Base-by-base conservation (phyloP, 2,888 invertebrate genomes). In the Tromatobia lineatoria region DNA sequence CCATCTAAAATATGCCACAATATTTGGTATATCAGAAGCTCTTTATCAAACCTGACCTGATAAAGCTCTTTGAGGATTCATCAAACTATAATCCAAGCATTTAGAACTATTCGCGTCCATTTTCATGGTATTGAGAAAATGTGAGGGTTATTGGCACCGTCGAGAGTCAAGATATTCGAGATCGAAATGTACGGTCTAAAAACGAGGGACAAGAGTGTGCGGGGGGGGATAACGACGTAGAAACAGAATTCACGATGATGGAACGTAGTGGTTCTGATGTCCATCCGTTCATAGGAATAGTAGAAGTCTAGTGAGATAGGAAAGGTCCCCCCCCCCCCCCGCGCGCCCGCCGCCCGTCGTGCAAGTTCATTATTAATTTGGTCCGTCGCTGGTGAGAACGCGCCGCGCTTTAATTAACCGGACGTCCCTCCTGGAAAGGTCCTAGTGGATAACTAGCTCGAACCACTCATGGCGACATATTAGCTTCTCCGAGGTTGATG, bases 311-410 rank as follows among this genome's bases (percentile, higher is more conserved):
- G 23, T n/a, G 38, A 7, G 66, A 64, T 20, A 42, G 20, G 34
- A 15, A 38, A 38, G 15, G 6, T 23, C 10, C 20, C 52, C n/a
- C n/a, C n/a, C n/a, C n/a, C n/a, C n/a, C n/a, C n/a, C n/a, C n/a
- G n/a, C n/a, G n/a, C n/a, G n/a, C n/a, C n/a, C n/a, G n/a, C n/a
- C 13, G 15, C 25, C 29, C 64, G 70, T 52, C n/a, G 64, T 45
- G 29, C 52, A 57, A 47, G 42, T 76, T 57, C 20, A 76, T 81
- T 64, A 66, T 71, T 81, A 81, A 76, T 81, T 81, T 76, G 76
- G 47, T 23, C 20, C 69, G 64, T 47, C 20, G 52, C 64, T 42
- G 20, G 54, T 52, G 54, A 15, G 64, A 64, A 66, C 47, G 23
- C 25, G 54, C 8, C 38, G 52, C 25, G 47, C 20, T 80, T 80